These are phyloP conservation scores for Odontomachus brunneus DNA, from an alignment of 1,140 invertebrate genomes.

Conservation along the genomic window DNA sequence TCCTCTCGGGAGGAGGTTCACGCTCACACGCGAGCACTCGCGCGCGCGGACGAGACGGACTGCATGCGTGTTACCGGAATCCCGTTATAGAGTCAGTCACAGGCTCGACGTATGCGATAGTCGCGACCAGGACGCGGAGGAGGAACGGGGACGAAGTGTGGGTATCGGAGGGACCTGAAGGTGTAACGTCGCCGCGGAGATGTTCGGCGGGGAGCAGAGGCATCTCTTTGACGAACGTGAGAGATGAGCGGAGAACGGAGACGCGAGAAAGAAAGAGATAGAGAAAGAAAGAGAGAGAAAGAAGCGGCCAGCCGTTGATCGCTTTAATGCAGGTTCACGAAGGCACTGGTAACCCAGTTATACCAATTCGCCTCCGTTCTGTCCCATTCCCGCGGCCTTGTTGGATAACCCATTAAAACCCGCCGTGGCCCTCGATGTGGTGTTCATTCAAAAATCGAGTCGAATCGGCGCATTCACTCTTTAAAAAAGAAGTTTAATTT, in stretches of 20 bases:
- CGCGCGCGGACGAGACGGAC: slow-evolving; percentile 40
- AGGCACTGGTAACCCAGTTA: slow-evolving; percentile 77
- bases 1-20: slow-evolving; percentile 11
- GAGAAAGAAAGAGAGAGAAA: slow-evolving; percentile 60
- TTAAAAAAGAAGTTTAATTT: too few relatives aligned
- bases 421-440: not conserved
- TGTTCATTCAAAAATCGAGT: not conserved
- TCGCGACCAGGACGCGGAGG: slow-evolving; percentile 29
- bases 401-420: slow-evolving; percentile 33
- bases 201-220: slow-evolving; percentile 16
- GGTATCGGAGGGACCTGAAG: slow-evolving; percentile 30
- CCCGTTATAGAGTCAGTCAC: slow-evolving; percentile 68
- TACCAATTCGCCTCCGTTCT: slow-evolving; percentile 65
- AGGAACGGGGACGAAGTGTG: slow-evolving; percentile 53
- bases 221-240: slow-evolving; percentile 3
- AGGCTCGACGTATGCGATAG: slow-evolving; percentile 39
- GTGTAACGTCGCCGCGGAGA: slow-evolving; percentile 28
- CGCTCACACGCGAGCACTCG: slow-evolving; percentile 33
- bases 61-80: slow-evolving; percentile 66
- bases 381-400: slow-evolving; percentile 50
- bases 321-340: slow-evolving; percentile 61
- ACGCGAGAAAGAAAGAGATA: slow-evolving; percentile 29
- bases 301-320: slow-evolving; percentile 45
- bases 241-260: slow-evolving; percentile 36
- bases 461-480: too few relatives aligned